phyloP scores from a whole-genome alignment of 37 sponge, comb jelly and placozoan genomes.

The Halisarca cf. caerulea region DNA sequence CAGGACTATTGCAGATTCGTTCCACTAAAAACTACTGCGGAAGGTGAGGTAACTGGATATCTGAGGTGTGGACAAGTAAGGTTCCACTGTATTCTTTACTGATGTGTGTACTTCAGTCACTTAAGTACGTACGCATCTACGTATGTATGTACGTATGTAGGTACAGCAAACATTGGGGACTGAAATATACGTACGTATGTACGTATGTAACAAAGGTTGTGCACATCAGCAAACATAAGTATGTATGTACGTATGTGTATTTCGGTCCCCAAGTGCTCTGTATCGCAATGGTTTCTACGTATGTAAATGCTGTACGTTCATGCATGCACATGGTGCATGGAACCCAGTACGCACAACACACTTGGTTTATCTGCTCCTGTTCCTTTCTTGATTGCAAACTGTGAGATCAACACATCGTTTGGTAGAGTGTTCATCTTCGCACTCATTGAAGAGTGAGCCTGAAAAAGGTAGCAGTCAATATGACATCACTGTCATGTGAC shows the following conservation, averaged over 20 bases:
- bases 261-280: too few species aligned
- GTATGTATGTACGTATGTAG: too few species aligned
- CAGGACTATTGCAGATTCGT: too few species aligned
- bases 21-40: too few species aligned
- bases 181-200: neutral
- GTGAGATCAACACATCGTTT: constrained; percentile 46
- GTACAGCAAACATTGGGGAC: neutral
- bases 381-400: constrained; percentile 52
- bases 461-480: neutral
- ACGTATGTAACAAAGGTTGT: neutral
- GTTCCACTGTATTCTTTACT: too few species aligned
- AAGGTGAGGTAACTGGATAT: too few species aligned
- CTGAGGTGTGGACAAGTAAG: too few species aligned
- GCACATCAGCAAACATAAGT: neutral
- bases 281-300: neutral
- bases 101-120: too few species aligned
- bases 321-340: constrained; percentile 9
- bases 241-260: neutral
- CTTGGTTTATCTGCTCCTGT: constrained; percentile 74
- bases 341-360: constrained; percentile 14
- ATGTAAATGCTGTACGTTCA: neutral
- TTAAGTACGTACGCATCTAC: too few species aligned
- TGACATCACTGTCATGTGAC: too few species aligned
- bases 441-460: constrained; percentile 13
- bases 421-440: constrained; percentile 40